Conservation (phyloP, 2,797 vertebrate genomes). For the Huso huso region DNA sequence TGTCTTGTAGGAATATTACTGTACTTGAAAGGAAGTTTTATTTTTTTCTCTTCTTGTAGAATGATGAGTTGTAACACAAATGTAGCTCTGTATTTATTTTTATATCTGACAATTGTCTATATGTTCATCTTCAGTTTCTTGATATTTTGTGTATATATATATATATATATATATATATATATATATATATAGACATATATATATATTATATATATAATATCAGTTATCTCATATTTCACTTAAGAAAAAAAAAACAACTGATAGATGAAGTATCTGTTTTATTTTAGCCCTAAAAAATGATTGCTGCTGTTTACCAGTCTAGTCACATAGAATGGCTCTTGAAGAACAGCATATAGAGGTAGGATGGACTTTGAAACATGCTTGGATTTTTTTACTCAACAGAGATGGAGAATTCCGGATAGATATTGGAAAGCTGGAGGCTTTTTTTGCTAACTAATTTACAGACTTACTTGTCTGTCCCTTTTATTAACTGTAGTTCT, state of each 20-base stretch:
- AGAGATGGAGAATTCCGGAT: conserved; percentile 17
- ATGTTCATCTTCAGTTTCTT: too few species aligned
- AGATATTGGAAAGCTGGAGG: conserved; percentile 18
- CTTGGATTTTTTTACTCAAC: conserved; percentile 27
- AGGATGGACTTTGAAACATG: conserved; percentile 14
- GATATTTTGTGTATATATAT: too few species aligned
- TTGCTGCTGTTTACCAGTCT: conserved; percentile 37
- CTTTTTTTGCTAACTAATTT: not conserved
- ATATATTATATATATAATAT: too few species aligned
- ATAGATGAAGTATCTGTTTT: too few species aligned
- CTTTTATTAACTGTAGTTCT: conserved; percentile 19
- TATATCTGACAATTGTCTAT: too few species aligned
- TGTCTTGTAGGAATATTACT: not conserved
- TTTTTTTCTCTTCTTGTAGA: too few species aligned
- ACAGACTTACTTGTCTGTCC: conserved; percentile 1
- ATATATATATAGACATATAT: too few species aligned
- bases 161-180: too few species aligned
- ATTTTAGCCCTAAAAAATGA: conserved; percentile 26
- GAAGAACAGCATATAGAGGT: conserved; percentile 21
- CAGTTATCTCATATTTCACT: not conserved
- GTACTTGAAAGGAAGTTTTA: too few species aligned
- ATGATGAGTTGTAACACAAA: too few species aligned
- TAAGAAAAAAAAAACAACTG: too few species aligned
- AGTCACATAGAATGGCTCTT: conserved; percentile 36
- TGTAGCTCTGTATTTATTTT: too few species aligned